Percentiles rank a stretch among this genome's conserved stretches.
phyloP scores from a whole-genome alignment of 2,888 invertebrate species.

The Mythimna ferrago region DNA sequence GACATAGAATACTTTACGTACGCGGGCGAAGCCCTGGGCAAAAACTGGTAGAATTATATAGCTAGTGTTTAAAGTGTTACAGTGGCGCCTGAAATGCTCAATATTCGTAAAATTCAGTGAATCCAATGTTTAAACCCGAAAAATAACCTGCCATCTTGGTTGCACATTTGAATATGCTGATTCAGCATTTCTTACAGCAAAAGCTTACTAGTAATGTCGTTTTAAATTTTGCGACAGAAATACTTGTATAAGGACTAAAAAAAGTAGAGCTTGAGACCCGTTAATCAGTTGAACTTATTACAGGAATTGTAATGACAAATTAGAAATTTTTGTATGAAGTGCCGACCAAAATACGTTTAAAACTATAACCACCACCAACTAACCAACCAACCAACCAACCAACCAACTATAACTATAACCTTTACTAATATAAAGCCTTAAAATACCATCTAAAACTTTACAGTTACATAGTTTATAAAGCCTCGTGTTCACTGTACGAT shows the following conservation, averaged over 20 bases:
- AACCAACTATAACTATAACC: no score
- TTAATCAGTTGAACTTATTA: conserved; percentile 11
- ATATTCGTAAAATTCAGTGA: neutral
- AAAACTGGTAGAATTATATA: neutral
- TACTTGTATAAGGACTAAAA: neutral
- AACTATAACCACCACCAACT: no score
- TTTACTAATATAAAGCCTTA: no score
- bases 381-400: no score
- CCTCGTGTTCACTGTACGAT: conserved; percentile 21
- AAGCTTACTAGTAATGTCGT: neutral
- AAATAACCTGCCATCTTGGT: neutral
- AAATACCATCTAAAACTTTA: conserved; percentile 25
- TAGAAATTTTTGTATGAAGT: neutral
- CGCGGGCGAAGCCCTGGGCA: no score
- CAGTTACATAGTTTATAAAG: conserved; percentile 20
- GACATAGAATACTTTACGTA: no score
- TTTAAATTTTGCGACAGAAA: neutral
- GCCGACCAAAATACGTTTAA: conserved; percentile 21
- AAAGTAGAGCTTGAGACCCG: neutral
- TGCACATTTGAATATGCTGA: neutral
- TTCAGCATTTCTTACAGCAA: neutral
- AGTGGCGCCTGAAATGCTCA: neutral
- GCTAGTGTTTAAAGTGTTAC: no score
- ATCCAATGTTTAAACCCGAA: neutral
- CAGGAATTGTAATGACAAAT: conserved; percentile 22